Base-by-base conservation (phyloP, 2,888 invertebrate species). In the Drosophila dives region DNA sequence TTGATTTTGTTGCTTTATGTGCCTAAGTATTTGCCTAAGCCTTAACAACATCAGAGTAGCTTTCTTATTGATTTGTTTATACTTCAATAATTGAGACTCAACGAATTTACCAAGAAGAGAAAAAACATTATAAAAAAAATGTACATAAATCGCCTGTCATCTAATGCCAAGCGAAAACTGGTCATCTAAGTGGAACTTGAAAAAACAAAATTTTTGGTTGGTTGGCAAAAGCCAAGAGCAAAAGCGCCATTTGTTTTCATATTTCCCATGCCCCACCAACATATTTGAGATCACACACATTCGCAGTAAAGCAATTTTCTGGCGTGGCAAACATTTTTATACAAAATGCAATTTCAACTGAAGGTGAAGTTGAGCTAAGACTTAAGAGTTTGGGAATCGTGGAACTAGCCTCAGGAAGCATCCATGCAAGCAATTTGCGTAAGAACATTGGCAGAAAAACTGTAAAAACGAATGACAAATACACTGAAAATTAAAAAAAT, bases 161-260 rank as follows among this genome's bases (percentile, higher is more conserved):
- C 20, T 12, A 69, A 51, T 55, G 61, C 15, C 26, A 23, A 65
- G 11, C 36, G 23, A 42, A 54, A 48, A 67, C 32, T 38, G 34
- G 36, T 29, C 49, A 26, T 67, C 54, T 55, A 42, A 66, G 58
- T 66, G 66, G 51, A 73, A 60, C 50, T 36, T 34, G 34, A 54
- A 48, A 71, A 74, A 72, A 70, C 61, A 51, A 70, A 73, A 65
- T 68, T 70, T 38, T 69, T 63, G 63, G 51, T 72, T 73, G 62
- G 67, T 75, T 87, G 65, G 59, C 54, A 68, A 72, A 85, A 70
- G 65, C 78, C 69, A 67, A 73, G 68, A 70, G 81, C 79, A 72
- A 69, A 65, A 84, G 51, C 58, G 84, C 74, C 87, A 85, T 85
- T 89, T 86, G 89, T 89, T 89, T 89, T 84, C 87, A 89, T 86